phyloP scores from a whole-genome alignment of 2,113 vertebrate species.

The Labeo catla region DNA sequence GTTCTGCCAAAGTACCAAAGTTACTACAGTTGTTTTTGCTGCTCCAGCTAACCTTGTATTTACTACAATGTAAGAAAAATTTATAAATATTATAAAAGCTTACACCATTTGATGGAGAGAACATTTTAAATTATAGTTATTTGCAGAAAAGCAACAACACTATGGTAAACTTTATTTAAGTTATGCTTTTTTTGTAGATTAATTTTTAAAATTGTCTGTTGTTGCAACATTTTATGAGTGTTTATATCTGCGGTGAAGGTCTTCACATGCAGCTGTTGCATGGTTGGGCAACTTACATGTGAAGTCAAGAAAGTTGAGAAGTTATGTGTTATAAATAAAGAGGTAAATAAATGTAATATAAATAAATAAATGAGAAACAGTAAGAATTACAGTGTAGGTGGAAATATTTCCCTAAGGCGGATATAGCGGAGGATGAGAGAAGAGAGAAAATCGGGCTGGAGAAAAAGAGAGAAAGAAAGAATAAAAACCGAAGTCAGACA shows the following conservation, averaged over 20 bases:
- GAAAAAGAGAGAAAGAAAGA: slow-evolving; percentile 10
- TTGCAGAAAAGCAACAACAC: not conserved
- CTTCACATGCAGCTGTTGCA: not conserved
- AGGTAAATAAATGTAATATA: slow-evolving; percentile 25
- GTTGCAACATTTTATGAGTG: not conserved
- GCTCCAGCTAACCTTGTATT: not conserved
- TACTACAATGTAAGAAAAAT: no score
- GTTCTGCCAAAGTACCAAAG: not conserved
- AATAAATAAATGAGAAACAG: slow-evolving; percentile 4
- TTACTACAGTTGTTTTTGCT: not conserved
- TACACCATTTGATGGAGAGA: not conserved
- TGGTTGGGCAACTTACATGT: not conserved
- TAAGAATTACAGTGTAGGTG: slow-evolving; percentile 16
- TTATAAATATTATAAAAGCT: not conserved
- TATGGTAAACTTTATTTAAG: not conserved
- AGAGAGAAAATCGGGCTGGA: not conserved
- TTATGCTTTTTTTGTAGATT: not conserved
- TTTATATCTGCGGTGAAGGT: not conserved
- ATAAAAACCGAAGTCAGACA: not conserved
- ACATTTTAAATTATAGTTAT: not conserved
- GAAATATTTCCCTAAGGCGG: slow-evolving; percentile 29
- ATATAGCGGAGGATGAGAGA: not conserved
- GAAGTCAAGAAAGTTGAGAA: slow-evolving; percentile 5
- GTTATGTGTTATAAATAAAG: slow-evolving; percentile 18
- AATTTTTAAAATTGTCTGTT: not conserved